Evolutionary conservation across 2,888 invertebrate genomes (phyloP).

Genomic region (Electrophaes corylata): DNA sequence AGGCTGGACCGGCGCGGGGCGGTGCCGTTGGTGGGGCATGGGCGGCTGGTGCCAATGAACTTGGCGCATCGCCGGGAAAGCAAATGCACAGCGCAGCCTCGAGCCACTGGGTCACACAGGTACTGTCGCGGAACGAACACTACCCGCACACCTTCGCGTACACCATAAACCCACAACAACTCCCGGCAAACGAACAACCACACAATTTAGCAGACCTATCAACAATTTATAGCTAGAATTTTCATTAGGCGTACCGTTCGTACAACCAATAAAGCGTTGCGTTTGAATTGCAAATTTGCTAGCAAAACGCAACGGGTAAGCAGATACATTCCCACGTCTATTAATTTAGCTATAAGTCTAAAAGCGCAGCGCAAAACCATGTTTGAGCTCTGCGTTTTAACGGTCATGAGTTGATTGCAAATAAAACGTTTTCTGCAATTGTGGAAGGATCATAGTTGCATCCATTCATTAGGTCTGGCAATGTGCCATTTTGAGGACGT

Average conservation of each 20-base stretch:
- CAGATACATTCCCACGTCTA: conserved; percentile 64
- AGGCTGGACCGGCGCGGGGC: conserved; percentile 50
- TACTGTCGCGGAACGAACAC: conserved; percentile 61
- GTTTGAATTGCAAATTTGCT: conserved; percentile 63
- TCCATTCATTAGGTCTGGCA: conserved; percentile 71
- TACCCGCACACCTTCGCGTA: conserved; percentile 54
- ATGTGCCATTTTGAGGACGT: conserved; percentile 69
- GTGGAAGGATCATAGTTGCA: conserved; percentile 60
- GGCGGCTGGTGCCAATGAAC: conserved; percentile 73
- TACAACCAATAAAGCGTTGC: conserved; percentile 56
- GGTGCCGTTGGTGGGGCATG: conserved; percentile 37
- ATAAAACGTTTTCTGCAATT: conserved; percentile 13
- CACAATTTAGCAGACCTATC: conserved; percentile 55
- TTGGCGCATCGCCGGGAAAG: conserved; percentile 73
- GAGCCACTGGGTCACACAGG: conserved; percentile 71
- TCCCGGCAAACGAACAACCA: conserved; percentile 47
- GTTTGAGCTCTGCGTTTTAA: background rate
- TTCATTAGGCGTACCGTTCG: conserved; percentile 53
- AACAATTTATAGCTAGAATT: conserved; percentile 58
- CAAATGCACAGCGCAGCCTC: conserved; percentile 60
- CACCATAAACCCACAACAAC: conserved; percentile 54
- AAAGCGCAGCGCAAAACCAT: background rate
- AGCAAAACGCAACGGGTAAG: conserved; percentile 51
- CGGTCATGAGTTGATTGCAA: conserved; percentile 11
- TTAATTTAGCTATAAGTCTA: conserved; percentile 49